Percentiles rank a stretch among this genome's conserved stretches.
Evolutionary conservation across 2,888 invertebrate species (phyloP).

Genomic region (Lomographa bimaculata): DNA sequence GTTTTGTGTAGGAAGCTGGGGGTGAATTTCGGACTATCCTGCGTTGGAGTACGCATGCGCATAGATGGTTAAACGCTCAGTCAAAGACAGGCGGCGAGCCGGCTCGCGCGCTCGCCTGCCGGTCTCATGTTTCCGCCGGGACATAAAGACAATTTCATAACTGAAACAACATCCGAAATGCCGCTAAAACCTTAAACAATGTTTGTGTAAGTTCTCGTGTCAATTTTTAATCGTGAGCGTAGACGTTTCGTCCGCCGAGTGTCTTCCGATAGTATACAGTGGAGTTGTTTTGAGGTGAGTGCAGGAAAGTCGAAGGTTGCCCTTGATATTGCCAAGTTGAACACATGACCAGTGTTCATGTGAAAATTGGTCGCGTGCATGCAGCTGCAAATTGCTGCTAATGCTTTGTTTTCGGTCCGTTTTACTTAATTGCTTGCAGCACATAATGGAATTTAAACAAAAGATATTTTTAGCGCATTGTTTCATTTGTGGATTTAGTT

Average conservation of each 20-base stretch:
- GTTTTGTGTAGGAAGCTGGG: conserved; percentile 37
- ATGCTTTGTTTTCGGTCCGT: conserved; percentile 25
- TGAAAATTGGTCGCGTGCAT: conserved; percentile 63
- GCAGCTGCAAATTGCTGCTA: conserved; percentile 49
- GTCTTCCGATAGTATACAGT: conserved; percentile 70
- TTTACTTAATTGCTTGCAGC: too few species aligned
- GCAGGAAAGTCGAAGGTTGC: conserved; percentile 62
- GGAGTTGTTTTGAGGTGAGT: conserved; percentile 69
- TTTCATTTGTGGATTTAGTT: too few species aligned
- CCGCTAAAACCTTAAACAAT: conserved; percentile 46
- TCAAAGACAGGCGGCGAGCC: conserved; percentile 80
- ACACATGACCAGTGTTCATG: conserved; percentile 41
- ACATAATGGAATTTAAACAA: too few species aligned
- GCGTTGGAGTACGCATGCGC: conserved; percentile 71
- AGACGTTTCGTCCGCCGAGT: conserved; percentile 54
- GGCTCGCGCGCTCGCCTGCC: conserved; percentile 84
- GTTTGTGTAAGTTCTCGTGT: conserved; percentile 56
- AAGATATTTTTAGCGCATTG: too few species aligned
- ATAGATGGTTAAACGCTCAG: conserved; percentile 61
- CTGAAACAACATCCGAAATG: conserved; percentile 62
- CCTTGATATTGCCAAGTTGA: conserved; percentile 59
- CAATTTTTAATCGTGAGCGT: conserved; percentile 60
- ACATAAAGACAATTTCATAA: conserved; percentile 55
- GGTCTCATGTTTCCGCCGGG: conserved; percentile 65
- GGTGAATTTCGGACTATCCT: conserved; percentile 79